A percentile compares a stretch with the other conserved stretches of the same genome.
Evolutionary conservation across 2,888 invertebrate species (phyloP).

Genomic region (Sceliomorpha sp.): DNA sequence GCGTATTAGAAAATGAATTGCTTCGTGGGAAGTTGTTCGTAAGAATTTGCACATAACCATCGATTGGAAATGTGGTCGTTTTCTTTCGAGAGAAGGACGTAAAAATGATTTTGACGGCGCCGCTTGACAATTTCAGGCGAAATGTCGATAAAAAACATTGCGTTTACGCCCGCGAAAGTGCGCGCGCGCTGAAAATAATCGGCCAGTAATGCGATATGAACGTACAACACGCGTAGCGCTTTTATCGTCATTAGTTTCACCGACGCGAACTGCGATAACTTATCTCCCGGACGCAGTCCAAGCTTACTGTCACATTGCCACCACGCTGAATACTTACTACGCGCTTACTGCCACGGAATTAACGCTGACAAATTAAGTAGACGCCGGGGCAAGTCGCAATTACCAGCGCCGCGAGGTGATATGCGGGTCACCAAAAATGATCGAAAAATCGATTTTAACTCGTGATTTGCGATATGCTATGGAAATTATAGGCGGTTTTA

Average conservation of each 20-base stretch:
- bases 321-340: slow-evolving; percentile 49
- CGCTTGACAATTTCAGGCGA: no score
- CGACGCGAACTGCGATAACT: slow-evolving; percentile 34
- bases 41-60: no score
- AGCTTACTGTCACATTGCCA: slow-evolving; percentile 52
- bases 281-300: slow-evolving; percentile 49
- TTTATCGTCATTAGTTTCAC: slow-evolving; percentile 42
- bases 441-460: no score
- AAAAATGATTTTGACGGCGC: no score
- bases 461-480: no score
- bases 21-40: no score
- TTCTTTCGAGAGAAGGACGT: no score
- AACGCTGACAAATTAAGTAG: slow-evolving; percentile 52
- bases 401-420: slow-evolving; percentile 12
- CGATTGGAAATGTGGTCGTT: no score
- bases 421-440: no score
- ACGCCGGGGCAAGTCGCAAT: slow-evolving; percentile 28
- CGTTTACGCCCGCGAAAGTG: no score
- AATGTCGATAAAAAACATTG: background rate
- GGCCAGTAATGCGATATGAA: slow-evolving; percentile 28
- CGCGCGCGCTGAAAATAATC: slow-evolving; percentile 32
- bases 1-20: no score
- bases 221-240: slow-evolving; percentile 31
- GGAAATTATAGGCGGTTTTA: no score
- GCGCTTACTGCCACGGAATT: slow-evolving; percentile 37